A percentile compares a stretch with the other conserved stretches of the same genome.
Evolutionary conservation across 2,113 vertebrate species (phyloP).

Genomic region (Carettochelys insculpta): DNA sequence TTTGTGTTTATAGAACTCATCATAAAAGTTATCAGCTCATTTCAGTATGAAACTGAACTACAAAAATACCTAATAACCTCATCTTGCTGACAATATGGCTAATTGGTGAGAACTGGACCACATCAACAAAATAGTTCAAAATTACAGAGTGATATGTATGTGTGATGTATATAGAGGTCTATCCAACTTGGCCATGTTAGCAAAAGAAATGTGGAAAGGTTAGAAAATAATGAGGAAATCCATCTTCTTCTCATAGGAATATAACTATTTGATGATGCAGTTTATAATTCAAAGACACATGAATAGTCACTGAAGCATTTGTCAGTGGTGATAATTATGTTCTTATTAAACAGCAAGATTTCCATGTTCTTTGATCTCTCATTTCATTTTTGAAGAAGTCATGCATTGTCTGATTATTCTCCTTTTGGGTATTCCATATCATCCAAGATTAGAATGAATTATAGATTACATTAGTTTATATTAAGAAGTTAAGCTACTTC

Average conservation of each 20-base stretch:
- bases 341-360: neutral
- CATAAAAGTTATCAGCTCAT: neutral
- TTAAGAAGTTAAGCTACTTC: neutral
- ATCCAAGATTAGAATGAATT: no score
- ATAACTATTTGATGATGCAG: neutral
- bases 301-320: neutral
- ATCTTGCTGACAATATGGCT: neutral
- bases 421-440: neutral
- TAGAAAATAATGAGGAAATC: neutral
- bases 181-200: neutral
- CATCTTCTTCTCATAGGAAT: neutral
- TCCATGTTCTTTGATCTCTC: neutral
- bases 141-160: neutral
- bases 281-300: neutral
- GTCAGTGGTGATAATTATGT: neutral
- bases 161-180: neutral
- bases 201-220: neutral
- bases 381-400: neutral
- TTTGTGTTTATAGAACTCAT: neutral
- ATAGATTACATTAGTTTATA: neutral
- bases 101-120: neutral
- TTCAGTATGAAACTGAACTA: neutral
- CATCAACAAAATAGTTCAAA: neutral
- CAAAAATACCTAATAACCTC: neutral
- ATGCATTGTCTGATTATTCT: no score